Evolutionary conservation across 2,888 invertebrate species (phyloP), one percentile per base, ranked within the genome.

Genomic region (Chrysolina oricalcia): DNA sequence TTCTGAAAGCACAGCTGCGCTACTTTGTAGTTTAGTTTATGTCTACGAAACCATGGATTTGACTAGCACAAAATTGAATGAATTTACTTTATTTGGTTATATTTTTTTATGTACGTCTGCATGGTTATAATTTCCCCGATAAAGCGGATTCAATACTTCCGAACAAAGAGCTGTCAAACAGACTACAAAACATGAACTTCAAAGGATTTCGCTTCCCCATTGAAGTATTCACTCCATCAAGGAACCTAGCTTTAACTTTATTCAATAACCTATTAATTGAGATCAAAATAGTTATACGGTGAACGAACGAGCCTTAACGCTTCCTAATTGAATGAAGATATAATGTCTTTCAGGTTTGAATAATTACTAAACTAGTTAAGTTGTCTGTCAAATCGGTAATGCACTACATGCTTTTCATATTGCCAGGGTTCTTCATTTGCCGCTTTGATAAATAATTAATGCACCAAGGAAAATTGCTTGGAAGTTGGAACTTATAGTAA

Each of bases 291-390:
- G 27, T 59, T 59, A 15, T 9, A 59, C 59, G 59, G 35, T n/a
- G 23, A 35, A 27, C 13, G 59, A 23, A 59, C 13, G 27, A 35
- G 27, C 35, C 59, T 9, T n/a, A 59, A 59, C 35, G 27, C 59
- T 59, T 27, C n/a, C 13, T 59, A 35, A 59, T 35, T 59, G 59
- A 59, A 59, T 59, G 59, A 59, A 59, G 59, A 35, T 59, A 59
- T 21, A 53, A 53, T 53, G 53, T 59, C 27, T 59, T 59, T n/a
- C 27, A 59, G 59, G 59, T 59, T 27, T 59, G 27, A 59, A 59
- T 59, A 59, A 59, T 59, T 59, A 27, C 59, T 9, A 11, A 27
- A 27, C 59, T 59, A 27, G 59, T 59, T 59, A 59, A 59, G 35
- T 59, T 35, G 23, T 59, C 59, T 59, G 59, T 59, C 59, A 59